A percentile compares a stretch with the other conserved stretches of the same genome.
Conservation (phyloP, 2,113 vertebrate species). For the Coturnix japonica region DNA sequence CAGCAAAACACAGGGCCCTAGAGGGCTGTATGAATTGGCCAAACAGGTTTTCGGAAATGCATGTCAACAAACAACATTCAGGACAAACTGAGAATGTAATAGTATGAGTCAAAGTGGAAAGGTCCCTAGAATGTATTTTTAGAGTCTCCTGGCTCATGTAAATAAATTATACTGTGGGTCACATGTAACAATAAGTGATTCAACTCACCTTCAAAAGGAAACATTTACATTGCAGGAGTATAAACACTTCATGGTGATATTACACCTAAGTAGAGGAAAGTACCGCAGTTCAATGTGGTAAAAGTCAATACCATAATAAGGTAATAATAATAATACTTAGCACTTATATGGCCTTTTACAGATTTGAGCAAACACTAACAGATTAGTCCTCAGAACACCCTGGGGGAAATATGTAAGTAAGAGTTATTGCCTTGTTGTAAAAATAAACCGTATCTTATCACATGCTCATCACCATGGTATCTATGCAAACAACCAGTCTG, state of each 20-base stretch:
- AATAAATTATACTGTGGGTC: slow-evolving; percentile 39
- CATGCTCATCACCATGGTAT: background rate
- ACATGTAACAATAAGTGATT: slow-evolving; percentile 20
- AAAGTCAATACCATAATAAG: slow-evolving; percentile 60
- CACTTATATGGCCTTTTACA: slow-evolving; percentile 52
- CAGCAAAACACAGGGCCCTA: slow-evolving; percentile 55
- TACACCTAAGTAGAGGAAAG: slow-evolving; percentile 32
- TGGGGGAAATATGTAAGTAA: slow-evolving; percentile 12
- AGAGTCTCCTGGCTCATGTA: slow-evolving; percentile 47
- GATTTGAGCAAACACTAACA: slow-evolving; percentile 49
- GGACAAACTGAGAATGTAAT: slow-evolving; percentile 28
- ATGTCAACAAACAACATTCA: background rate
- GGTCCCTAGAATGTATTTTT: slow-evolving; percentile 31
- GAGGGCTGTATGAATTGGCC: slow-evolving; percentile 31
- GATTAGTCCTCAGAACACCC: slow-evolving; percentile 40
- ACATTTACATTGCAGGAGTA: slow-evolving; percentile 50
- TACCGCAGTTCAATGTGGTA: slow-evolving; percentile 9
- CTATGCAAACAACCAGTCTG: background rate
- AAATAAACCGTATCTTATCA: slow-evolving; percentile 1
- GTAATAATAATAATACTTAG: slow-evolving; percentile 31
- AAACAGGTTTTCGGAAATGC: slow-evolving; percentile 34
- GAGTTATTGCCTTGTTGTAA: slow-evolving; percentile 61
- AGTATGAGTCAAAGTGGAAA: background rate
- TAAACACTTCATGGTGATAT: slow-evolving; percentile 47
- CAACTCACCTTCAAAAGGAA: slow-evolving; percentile 30